Base-by-base conservation (phyloP, 1,140 invertebrate species). In the Antheraea pernyi region DNA sequence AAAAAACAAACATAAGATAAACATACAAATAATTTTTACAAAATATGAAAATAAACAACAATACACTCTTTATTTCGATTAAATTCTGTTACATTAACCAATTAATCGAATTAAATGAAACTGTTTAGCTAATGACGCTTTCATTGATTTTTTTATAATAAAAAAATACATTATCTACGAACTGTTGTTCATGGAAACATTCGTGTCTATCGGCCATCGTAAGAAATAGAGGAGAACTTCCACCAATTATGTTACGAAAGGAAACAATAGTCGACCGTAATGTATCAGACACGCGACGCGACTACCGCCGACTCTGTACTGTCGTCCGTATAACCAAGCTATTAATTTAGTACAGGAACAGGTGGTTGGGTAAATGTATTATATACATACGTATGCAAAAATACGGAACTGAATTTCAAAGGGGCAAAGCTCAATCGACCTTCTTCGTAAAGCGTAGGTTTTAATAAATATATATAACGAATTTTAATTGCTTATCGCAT, bases 181-280 rank as follows among this genome's bases (percentile, higher is more conserved):
- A 73, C 71, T 61, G 72, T 65, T 46, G 39, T 67, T 76, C 74
- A 60, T 74, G 73, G 68, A 74, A 60, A 42, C 61, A 73, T 76
- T 67, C 66, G 64, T 73, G 72, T 68, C 68, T 76, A 30, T 73
- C 71, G 73, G 75, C 73, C 74, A 77, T 74, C 70, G 75, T 66
- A 22, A 39, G 58, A 68, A 77, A 59, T 69, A 67, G 71, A 71
- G 70, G 78, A 74, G 73, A 74, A 75, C 80, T 75, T 82, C 78
- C 74, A 76, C 67, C 68, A 67, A 70, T 80, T 80, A 75, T 75
- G 67, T 69, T n/a, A 42, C 71, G 19, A 22, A 59, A 16, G 64
- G 58, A 73, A 67, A 81, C 79, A 81, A 79, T 81, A 42, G 73
- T 11, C 58, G 65, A 30, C 53, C 64, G 68, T 30, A 68, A 53